Evolutionary conservation across 2,888 invertebrate genomes (phyloP), one percentile per base, ranked within the genome.

Genomic region (Netelia fuscicornis): DNA sequence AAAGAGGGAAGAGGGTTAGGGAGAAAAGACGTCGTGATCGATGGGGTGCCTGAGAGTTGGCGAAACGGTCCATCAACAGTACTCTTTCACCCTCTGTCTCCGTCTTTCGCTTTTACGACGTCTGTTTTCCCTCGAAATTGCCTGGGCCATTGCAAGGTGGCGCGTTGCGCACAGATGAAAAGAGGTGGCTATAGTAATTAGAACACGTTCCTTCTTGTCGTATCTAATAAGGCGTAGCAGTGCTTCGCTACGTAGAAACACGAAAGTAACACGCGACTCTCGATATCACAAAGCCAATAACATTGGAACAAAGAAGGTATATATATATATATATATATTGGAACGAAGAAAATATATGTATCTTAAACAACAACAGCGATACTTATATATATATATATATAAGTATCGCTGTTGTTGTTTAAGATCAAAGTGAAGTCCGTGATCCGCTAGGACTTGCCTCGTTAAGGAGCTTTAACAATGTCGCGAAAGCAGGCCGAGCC

Each of bases 1-100:
- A 37, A 6, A 30, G 64, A 48, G 77, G 54, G 54, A 67, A 17
- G 11, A 52, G 48, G 25, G 60, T 52, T 64, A 42, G 37, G 58
- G 48, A 13, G 81, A 70, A 81, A 67, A 81, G 79, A 84, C 83
- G 64, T 79, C 78, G 83, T 86, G 87, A 86, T 87, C 87, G 87
- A 86, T 86, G 86, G 81, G 81, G 80, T 85, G 83, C 82, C 78
- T 71, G 76, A 78, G 83, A 74, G 78, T 81, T 76, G 83, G 83
- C 76, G 75, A 86, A 85, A 84, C 86, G 78, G 83, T 85, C 80
- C 87, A 83, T 83, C 85, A 85, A 83, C 85, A 72, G 76, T 71
- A 67, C 84, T 60, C 70, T 60, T 48, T 30, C 70, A 37, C 37
- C 20, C 70, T 48, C 60, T 44, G 42, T 64, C 62, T 17, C 64